Conservation (phyloP, 2,888 invertebrate genomes). For the Adelognathus sp. region DNA sequence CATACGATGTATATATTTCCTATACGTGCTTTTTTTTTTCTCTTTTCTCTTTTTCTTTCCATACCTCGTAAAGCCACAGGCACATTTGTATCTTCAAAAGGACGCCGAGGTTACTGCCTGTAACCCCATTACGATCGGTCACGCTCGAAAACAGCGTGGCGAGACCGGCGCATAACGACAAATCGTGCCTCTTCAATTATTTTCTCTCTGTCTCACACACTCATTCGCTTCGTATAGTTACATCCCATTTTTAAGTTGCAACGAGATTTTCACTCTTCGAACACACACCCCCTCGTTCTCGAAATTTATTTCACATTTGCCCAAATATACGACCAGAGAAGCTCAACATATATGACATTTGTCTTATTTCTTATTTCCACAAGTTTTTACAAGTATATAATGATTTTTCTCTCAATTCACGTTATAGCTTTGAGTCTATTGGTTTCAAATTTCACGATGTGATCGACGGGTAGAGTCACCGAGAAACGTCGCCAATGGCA, state of each 20-base stretch:
- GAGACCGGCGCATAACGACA: slow-evolving; percentile 56
- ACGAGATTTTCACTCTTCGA: slow-evolving; percentile 20
- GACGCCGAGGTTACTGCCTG: slow-evolving; percentile 70
- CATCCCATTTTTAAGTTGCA: slow-evolving; percentile 10
- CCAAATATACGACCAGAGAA: background rate
- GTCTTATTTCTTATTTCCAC: no score
- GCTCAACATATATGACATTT: no score
- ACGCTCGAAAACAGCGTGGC: slow-evolving; percentile 58
- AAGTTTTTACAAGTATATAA: no score
- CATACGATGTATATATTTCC: slow-evolving; percentile 11
- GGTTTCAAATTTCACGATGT: background rate
- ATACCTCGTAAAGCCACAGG: slow-evolving; percentile 59
- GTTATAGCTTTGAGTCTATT: background rate
- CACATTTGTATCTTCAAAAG: slow-evolving; percentile 70
- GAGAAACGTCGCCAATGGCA: slow-evolving; percentile 48
- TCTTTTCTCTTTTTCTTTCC: slow-evolving; percentile 44
- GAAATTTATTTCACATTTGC: slow-evolving; percentile 1
- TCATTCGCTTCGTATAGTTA: background rate
- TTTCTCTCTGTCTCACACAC: slow-evolving; percentile 20
- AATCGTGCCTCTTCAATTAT: slow-evolving; percentile 58
- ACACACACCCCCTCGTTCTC: background rate
- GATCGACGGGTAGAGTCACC: background rate
- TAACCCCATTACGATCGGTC: slow-evolving; percentile 74
- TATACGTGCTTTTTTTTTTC: no score
- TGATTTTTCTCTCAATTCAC: background rate